Base-by-base conservation (phyloP, 2,113 vertebrate species). In the Ondatra zibethicus region DNA sequence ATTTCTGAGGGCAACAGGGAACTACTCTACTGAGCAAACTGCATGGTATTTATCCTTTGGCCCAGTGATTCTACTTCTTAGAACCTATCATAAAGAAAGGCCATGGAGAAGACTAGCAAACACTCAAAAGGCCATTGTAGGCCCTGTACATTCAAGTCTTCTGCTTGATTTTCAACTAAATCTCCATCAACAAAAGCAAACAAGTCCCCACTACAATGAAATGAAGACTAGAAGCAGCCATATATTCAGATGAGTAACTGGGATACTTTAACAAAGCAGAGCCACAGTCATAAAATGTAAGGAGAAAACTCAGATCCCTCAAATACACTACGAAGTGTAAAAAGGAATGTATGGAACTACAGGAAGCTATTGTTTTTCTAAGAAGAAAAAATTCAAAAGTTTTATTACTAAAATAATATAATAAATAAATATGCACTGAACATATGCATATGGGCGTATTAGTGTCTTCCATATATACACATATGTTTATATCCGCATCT, bases 151-250 rank as follows among this genome's bases (percentile, higher is more conserved):
- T 39, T 89, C 72, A 82, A 55, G 9, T 50, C 66, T 91, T 73
- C 80, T 50, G 55, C 91, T 1, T 94, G 66, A 94, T 93, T 95
- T 78, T 63, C 66, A 97, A 95, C 91, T 68, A 94, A 89, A 76
- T 27, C 61, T 25, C 90, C 58, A 80, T 3, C 72, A 93, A 61
- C 65, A 66, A 93, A 94, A 96, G 72, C 27, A 95, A 75, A 87
- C 45, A 47, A 68, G 72, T 89, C 72, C 63, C 50, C n/a, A 82
- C 42, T 78, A 85, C 29, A 91, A 73, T 3, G 61, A 91, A 86
- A 14, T 61, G 70, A 93, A 90, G 68, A 45, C n/a, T 65, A 66
- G 29, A 94, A 93, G 68, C 68, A 93, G n/a, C n/a, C 29, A 85
- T 14, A 42, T 7, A 61, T 2, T 25, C 39, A 93, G 82, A 87